Evolutionary conservation across 2,113 vertebrate genomes (phyloP).

Genomic region (Bettongia penicillata): DNA sequence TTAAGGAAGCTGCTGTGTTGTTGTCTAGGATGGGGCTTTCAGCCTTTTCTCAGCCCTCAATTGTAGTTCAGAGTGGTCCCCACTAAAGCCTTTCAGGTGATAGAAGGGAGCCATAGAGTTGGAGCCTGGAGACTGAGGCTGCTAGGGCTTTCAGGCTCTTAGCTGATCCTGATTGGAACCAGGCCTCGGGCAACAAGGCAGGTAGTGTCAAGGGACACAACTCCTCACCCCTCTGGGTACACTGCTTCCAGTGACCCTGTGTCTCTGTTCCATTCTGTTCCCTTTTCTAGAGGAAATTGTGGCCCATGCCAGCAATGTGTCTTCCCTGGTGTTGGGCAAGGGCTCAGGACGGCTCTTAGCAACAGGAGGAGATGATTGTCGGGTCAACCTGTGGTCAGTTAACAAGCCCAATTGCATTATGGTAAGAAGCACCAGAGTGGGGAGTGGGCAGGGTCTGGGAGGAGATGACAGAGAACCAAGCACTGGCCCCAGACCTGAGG

Average conservation of each 20-base stretch:
- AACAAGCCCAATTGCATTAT: slow-evolving; percentile 99
- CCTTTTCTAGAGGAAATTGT: slow-evolving; percentile 91
- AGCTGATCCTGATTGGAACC: neutral
- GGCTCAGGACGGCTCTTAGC: slow-evolving; percentile 93
- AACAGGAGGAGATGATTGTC: slow-evolving; percentile 95
- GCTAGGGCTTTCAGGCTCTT: neutral
- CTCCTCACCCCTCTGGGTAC: neutral
- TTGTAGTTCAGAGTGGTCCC: neutral
- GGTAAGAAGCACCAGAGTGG: slow-evolving; percentile 83
- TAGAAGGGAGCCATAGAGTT: no score
- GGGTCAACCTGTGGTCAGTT: slow-evolving; percentile 96
- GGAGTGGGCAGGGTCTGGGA: accelerated
- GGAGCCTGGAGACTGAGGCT: no score
- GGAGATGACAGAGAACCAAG: neutral
- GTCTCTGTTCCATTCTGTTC: slow-evolving; percentile 28
- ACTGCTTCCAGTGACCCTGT: neutral
- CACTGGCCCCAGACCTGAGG: neutral
- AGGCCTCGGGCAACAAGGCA: neutral
- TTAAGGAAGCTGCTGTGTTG: neutral
- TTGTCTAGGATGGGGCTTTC: neutral
- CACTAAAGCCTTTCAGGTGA: neutral
- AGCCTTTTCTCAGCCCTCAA: neutral
- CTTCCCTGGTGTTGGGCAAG: slow-evolving; percentile 92
- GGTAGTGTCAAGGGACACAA: no score
- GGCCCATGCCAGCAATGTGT: slow-evolving; percentile 93